Evolutionary conservation across 2,888 invertebrate genomes (phyloP).

Genomic region (Matsumyia berberina): DNA sequence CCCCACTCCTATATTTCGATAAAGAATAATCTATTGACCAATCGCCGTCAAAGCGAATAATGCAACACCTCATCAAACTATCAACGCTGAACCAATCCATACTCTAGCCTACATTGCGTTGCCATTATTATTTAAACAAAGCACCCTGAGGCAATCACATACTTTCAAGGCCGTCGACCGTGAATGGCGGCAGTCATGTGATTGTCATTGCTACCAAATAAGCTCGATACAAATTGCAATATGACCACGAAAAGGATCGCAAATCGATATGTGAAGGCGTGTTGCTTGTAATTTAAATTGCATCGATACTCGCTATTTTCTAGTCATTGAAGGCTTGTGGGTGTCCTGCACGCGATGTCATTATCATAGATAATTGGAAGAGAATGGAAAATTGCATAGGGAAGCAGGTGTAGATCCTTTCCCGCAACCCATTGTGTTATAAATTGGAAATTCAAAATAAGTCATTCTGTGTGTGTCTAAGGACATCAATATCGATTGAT

Average conservation of each 20-base stretch:
- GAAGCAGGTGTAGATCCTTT: conserved; percentile 29
- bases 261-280: conserved; percentile 27
- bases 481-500: not conserved
- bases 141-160: conserved; percentile 1
- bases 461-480: conserved; percentile 8
- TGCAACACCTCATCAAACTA: conserved; percentile 13
- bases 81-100: not conserved
- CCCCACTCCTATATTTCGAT: no score
- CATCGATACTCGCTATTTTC: conserved; percentile 50
- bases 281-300: conserved; percentile 45
- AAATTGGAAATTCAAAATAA: conserved; percentile 19
- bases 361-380: conserved; percentile 56
- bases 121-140: conserved; percentile 26
- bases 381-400: conserved; percentile 16
- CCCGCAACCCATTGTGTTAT: not conserved
- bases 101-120: not conserved
- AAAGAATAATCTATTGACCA: no score
- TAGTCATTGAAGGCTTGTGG: conserved; percentile 8
- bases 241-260: conserved; percentile 20
- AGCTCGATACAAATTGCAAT: conserved; percentile 49
- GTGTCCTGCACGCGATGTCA: conserved; percentile 50
- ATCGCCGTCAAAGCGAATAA: not conserved
- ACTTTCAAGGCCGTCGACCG: conserved; percentile 27
- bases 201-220: conserved; percentile 31
- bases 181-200: conserved; percentile 57